Evolutionary conservation across 2,797 vertebrate genomes (phyloP).

Genomic region (Eurystomus glaucurus): DNA sequence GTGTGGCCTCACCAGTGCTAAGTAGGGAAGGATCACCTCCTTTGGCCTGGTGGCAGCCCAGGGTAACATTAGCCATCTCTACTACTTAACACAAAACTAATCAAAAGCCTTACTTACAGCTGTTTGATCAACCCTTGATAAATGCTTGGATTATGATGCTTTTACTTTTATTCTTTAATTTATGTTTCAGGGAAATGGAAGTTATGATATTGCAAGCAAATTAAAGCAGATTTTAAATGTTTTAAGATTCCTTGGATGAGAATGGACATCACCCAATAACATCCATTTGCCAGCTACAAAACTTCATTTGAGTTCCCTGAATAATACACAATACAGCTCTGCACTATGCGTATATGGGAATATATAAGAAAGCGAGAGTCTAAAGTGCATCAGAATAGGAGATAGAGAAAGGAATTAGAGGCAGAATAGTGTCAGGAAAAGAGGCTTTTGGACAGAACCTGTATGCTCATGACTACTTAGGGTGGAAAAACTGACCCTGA

Average conservation of each 20-base stretch:
- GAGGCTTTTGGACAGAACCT: not conserved
- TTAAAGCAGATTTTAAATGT: not conserved
- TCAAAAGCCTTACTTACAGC: not conserved
- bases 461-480: not conserved
- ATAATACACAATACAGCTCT: not conserved
- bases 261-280: not conserved
- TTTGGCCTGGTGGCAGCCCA: fast-evolving
- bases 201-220: not conserved
- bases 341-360: not conserved
- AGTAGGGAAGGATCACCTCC: not conserved
- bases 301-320: not conserved
- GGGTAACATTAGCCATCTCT: not conserved
- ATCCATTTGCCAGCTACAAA: not conserved
- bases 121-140: not conserved
- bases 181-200: not conserved
- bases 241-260: not conserved
- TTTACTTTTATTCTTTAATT: not conserved
- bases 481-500: not conserved
- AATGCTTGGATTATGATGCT: not conserved
- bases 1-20: not conserved
- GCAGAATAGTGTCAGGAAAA: not conserved
- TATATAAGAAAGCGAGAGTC: not conserved
- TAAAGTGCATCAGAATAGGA: not conserved
- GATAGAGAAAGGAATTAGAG: not conserved
- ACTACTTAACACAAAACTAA: not conserved